A percentile compares a stretch with the other conserved stretches of the same genome.
phyloP scores from a whole-genome alignment of 1,140 invertebrate genomes.

The Subanguina moxae region DNA sequence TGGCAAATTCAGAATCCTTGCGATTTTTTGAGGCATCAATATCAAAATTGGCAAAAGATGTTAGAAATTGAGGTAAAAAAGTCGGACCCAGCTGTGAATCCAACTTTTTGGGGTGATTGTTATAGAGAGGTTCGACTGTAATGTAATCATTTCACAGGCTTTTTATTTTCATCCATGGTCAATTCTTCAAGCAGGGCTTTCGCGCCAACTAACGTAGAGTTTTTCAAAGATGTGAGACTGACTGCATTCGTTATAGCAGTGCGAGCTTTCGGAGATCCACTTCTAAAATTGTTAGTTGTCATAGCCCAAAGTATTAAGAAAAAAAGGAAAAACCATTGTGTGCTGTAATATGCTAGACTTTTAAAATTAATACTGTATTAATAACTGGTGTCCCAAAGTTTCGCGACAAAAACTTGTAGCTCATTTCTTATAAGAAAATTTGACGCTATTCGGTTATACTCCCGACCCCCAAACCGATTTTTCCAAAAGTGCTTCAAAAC shows the following conservation, averaged over 20 bases:
- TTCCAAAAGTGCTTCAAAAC: too few species aligned
- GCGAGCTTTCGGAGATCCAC: conserved; percentile 22
- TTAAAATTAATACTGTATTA: background rate
- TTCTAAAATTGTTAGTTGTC: conserved; percentile 3
- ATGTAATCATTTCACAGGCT: background rate
- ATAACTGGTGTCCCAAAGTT: background rate
- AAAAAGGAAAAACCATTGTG: background rate
- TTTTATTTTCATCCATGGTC: background rate
- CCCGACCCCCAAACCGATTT: too few species aligned
- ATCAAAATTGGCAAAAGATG: too few species aligned
- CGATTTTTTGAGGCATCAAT: too few species aligned
- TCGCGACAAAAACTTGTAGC: too few species aligned
- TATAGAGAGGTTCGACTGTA: too few species aligned
- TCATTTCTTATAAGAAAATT: too few species aligned
- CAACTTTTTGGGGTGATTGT: too few species aligned
- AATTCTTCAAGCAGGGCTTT: background rate
- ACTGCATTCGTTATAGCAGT: background rate
- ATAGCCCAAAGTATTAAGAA: background rate
- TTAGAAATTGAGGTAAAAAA: too few species aligned
- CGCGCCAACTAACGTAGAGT: conserved; percentile 21
- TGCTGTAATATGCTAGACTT: background rate
- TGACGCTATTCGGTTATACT: too few species aligned
- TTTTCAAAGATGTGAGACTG: conserved; percentile 12
- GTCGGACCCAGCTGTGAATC: too few species aligned
- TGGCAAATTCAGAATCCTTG: too few species aligned